Evolutionary conservation across 2,113 vertebrate genomes (phyloP), one percentile per base, ranked within the genome.

Genomic region (Macquaria australasica): DNA sequence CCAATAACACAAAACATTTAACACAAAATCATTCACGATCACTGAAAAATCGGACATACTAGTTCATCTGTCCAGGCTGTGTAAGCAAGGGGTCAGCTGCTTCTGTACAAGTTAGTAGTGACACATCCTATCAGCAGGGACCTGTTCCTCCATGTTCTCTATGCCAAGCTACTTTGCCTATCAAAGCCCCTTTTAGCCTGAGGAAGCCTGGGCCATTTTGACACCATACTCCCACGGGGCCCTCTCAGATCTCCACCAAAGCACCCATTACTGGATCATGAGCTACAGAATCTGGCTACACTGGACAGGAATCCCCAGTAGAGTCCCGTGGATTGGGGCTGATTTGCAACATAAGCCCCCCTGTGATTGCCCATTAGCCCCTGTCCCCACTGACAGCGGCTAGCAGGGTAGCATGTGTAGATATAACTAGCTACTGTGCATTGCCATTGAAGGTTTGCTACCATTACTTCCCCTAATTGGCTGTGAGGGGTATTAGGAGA

Each of bases 331-430:
- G 86, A 92, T 89, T 81, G 74, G 77, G 71, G 82, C 92, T 89
- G 89, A 95, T 93, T 93, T 93, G 88, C 80, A 91, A 87, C 93
- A 89, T 93, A 94, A 95, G 91, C 87, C 92, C 85, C 88, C 93
- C 88, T 89, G 93, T 95, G 95, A 95, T 95, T 95, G 93, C 90
- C 93, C 90, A 95, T 95, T 96, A 95, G 94, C 90, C 82, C 50
- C 66, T 28, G 88, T 94, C 90, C 90, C 88, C 53, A 37, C 86
- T 91, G 93, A 92, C 88, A 73, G 45, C 48, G 43, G 85, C 88
- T 87, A 84, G 83, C 84, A 25, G 94, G 94, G 94, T 88, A 91
- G 91, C 92, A 93, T 95, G 93, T 94, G 92, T 91, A 91, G 85
- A 84, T 78, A 25, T 45, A 64, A 56, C 73, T 73, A 64, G 66